These are phyloP conservation scores for Yponomeuta malinellus DNA, from an alignment of 2,888 invertebrate species.

Conservation along the genomic window DNA sequence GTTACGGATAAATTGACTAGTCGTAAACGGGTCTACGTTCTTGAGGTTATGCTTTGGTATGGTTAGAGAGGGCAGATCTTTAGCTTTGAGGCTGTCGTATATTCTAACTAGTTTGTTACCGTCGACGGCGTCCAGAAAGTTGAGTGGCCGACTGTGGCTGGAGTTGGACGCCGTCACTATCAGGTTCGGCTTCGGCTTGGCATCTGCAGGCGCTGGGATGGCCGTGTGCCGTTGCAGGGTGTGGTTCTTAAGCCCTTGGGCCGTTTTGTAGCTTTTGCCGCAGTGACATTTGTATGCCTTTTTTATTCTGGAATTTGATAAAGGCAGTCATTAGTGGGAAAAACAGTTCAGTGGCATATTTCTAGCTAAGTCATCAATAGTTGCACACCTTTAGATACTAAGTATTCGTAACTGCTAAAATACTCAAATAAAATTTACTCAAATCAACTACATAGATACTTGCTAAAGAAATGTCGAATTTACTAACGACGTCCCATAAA, in stretches of 20 bases:
- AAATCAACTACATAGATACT: not conserved
- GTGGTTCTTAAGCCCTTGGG: conserved; percentile 86
- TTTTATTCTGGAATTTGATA: conserved; percentile 76
- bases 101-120: conserved; percentile 60
- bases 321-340: not conserved
- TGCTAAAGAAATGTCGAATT: conserved; percentile 4
- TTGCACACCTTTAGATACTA: no score
- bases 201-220: not conserved
- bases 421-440: not conserved
- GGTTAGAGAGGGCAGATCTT: conserved; percentile 55
- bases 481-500: conserved; percentile 19
- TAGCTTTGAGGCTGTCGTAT: conserved; percentile 58
- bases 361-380: not conserved
- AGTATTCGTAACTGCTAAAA: no score
- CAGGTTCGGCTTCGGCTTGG: conserved; percentile 40
- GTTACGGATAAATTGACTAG: conserved; percentile 29
- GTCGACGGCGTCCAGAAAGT: conserved; percentile 42
- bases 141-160: conserved; percentile 35
- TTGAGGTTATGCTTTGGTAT: conserved; percentile 58
- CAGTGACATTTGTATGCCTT: conserved; percentile 89
- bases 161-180: conserved; percentile 60
- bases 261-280: conserved; percentile 90
- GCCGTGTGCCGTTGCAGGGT: conserved; percentile 58
- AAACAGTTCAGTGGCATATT: not conserved
- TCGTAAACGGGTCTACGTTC: conserved; percentile 37